Base-by-base conservation (phyloP, 2,888 invertebrate genomes). In the Leptogaster cylindrica region DNA sequence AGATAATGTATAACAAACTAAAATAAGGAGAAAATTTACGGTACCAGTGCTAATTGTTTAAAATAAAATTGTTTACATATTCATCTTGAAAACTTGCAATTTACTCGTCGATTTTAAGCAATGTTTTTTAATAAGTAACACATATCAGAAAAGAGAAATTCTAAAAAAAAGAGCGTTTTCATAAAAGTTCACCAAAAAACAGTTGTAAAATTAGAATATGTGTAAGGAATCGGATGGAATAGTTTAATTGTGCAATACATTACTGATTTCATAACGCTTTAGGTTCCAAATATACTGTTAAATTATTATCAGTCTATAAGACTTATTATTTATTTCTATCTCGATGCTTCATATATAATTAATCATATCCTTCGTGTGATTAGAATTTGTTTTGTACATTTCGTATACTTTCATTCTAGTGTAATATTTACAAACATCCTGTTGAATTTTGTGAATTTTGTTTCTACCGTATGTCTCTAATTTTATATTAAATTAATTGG, bases 1-100 rank as follows among this genome's bases (percentile, higher is more conserved):
- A 89, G 89, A 86, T 90, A 90, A 87, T 72, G 69, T 28, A 44
- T 61, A 61, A 61, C 61, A 44, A 61, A 27, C 12, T 61, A 61
- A n/a, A n/a, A n/a, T n/a, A n/a, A n/a, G 61, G 36, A 55, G 16
- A 33, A 52, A 20, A 10, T 52, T 33, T 33, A 52, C 23, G 33
- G 33, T 50, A 33, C 6, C 33, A 52, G 8, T 31, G 52, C 33
- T 52, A 33, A 52, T 31, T 12, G 20, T 16, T 6, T 52, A 46
- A 46, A n/a, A n/a, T n/a, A 39, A 39, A 39, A 52, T 10, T 31
- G 52, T 52, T 52, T 33, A 52, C 33, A 52, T 33, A 2, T 33
- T 52, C 33, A 52, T 33, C 33, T 33, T 8, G 52, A 33, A 33
- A 39, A 36, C 31, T 52, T 20, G 41, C 36, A 36, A 33, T 55